Evolutionary conservation across 2,888 invertebrate genomes (phyloP).

Genomic region (Agrochola lota): DNA sequence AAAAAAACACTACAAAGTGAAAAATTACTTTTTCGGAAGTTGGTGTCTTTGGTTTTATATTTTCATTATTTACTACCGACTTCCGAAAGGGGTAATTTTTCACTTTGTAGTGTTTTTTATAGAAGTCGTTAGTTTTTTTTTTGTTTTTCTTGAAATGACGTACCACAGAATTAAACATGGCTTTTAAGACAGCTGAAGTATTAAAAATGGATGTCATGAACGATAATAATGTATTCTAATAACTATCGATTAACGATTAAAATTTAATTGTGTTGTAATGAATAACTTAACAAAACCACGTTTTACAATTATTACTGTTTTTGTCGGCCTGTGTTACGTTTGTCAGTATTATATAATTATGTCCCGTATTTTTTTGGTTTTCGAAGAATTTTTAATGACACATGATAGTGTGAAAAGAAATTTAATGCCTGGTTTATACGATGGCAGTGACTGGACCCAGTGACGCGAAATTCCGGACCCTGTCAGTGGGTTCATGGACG

Average conservation of each 20-base stretch:
- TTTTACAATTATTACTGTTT: neutral
- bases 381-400: neutral
- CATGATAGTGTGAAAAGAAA: neutral
- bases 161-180: neutral
- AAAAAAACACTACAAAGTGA: too few species aligned
- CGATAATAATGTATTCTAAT: neutral
- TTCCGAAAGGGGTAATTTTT: too few species aligned
- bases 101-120: too few species aligned
- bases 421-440: neutral
- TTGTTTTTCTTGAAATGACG: too few species aligned
- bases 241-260: neutral
- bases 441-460: too few species aligned
- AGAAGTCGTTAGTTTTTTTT: too few species aligned
- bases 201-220: neutral
- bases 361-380: neutral
- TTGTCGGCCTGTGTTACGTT: neutral
- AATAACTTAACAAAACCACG: neutral
- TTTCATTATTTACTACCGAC: too few species aligned
- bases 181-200: constrained; percentile 2
- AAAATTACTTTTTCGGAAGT: too few species aligned
- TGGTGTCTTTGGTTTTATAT: too few species aligned
- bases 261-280: neutral
- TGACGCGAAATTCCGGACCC: too few species aligned
- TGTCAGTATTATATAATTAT: too few species aligned
- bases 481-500: too few species aligned